These are phyloP conservation scores for Callosobruchus maculatus DNA, from an alignment of 2,888 invertebrate species.

Conservation along the genomic window DNA sequence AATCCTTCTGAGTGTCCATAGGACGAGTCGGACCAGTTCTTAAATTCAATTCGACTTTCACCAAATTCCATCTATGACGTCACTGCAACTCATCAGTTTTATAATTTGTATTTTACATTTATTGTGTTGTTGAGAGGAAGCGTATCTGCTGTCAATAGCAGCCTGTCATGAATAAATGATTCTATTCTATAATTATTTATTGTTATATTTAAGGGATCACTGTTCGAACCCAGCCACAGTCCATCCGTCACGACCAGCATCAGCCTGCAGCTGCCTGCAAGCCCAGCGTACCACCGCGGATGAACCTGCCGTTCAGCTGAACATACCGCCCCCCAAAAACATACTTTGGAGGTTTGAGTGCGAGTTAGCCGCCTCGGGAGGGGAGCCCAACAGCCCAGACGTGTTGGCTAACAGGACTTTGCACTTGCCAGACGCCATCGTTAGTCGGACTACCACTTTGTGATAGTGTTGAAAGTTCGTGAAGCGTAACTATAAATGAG, in stretches of 20 bases:
- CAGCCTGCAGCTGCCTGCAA: background rate
- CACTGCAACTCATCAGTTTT: no score
- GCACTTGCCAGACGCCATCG: conserved; percentile 41
- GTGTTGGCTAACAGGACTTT: conserved; percentile 39
- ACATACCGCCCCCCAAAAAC: conserved; percentile 61
- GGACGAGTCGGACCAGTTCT: no score
- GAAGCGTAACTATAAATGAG: no score
- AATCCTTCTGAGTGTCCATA: no score
- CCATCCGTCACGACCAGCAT: background rate
- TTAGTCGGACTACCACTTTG: conserved; percentile 49
- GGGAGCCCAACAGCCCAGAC: conserved; percentile 47
- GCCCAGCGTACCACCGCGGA: background rate
- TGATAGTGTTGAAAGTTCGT: conserved; percentile 34
- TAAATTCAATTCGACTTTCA: no score
- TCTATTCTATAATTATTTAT: no score
- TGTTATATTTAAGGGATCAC: background rate
- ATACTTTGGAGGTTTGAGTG: conserved; percentile 50
- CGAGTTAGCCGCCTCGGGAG: conserved; percentile 34
- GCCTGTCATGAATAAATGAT: no score
- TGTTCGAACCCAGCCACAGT: background rate
- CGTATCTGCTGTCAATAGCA: no score
- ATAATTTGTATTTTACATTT: no score
- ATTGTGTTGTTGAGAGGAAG: no score
- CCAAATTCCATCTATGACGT: no score
- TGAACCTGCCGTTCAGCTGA: background rate